Evolutionary conservation across 1,140 invertebrate species (phyloP).

Genomic region (Sitobion miscanthi): DNA sequence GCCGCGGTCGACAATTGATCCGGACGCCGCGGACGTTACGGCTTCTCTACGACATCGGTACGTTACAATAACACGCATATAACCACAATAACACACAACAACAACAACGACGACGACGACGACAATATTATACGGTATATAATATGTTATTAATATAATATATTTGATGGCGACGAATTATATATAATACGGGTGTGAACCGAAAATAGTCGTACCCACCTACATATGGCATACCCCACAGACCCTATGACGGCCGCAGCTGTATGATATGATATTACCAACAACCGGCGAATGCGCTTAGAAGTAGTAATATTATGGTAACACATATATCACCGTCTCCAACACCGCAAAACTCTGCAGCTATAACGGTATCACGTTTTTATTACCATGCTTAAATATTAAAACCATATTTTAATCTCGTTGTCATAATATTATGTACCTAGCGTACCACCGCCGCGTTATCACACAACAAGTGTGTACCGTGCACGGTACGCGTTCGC

Average conservation of each 20-base stretch:
- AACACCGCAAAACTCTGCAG: background rate
- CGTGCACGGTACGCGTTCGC: background rate
- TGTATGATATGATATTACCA: background rate
- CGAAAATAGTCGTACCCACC: background rate
- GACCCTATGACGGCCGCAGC: background rate
- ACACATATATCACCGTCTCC: background rate
- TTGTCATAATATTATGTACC: background rate
- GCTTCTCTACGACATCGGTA: background rate
- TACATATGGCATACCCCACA: too few species aligned
- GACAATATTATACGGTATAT: background rate
- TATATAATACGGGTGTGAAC: background rate
- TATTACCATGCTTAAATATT: background rate
- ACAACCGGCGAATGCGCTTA: background rate
- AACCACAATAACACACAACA: background rate
- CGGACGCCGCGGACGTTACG: background rate
- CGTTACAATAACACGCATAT: background rate
- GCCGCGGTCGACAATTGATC: background rate
- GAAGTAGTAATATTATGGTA: background rate
- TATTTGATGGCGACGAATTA: background rate
- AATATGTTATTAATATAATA: background rate
- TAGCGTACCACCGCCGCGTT: background rate
- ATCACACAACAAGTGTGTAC: conserved; percentile 51
- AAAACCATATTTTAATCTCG: background rate
- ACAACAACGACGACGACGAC: background rate
- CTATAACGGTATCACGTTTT: background rate